phyloP scores from a whole-genome alignment of 2,797 vertebrate species.

The Tokudaia tokunoshimensis region DNA sequence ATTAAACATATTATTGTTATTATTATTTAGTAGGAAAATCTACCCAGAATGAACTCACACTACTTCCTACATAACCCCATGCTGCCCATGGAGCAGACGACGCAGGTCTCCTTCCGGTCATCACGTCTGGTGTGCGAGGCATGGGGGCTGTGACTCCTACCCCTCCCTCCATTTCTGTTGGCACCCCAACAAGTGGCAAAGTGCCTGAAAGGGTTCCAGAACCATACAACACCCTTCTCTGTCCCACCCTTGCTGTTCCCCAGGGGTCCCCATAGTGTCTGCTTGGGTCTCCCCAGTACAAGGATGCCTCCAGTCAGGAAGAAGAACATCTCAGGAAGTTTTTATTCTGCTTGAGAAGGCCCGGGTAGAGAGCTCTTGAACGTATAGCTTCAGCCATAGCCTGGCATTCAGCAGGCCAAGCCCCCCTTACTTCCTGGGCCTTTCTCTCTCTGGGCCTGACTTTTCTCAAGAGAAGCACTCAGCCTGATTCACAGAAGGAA shows the following conservation, averaged over 20 bases:
- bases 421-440: neutral
- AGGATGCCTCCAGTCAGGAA: neutral
- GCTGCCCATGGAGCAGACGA: neutral
- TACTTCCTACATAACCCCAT: neutral
- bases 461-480: neutral
- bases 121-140: neutral
- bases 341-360: neutral
- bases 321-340: neutral
- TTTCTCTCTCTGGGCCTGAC: neutral
- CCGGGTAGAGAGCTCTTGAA: neutral
- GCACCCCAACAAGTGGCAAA: neutral
- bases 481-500: constrained; percentile 10
- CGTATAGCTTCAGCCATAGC: neutral
- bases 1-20: neutral
- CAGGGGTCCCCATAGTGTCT: neutral
- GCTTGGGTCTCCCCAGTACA: neutral
- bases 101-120: neutral
- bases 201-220: neutral
- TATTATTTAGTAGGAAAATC: neutral
- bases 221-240: neutral
- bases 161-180: neutral
- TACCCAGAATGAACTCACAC: neutral
- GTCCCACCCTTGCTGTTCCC: neutral
- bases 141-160: neutral
- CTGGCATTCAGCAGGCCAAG: no score